These are phyloP conservation scores for Polietes domitor DNA, from an alignment of 2,888 invertebrate genomes.

Conservation along the genomic window DNA sequence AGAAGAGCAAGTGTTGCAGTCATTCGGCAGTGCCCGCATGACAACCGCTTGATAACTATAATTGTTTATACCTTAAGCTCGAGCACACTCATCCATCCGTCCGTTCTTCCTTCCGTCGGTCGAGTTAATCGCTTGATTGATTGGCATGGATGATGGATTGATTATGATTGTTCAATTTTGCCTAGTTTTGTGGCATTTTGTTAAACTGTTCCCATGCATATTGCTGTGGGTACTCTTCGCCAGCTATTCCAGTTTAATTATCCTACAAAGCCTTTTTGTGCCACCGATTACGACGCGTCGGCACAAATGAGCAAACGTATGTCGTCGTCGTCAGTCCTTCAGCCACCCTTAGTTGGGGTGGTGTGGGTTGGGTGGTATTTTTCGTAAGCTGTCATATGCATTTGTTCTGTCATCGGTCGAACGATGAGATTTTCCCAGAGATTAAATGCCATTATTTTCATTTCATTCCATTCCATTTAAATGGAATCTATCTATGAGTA, in stretches of 20 bases:
- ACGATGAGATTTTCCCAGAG: slow-evolving; percentile 59
- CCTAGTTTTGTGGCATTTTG: background rate
- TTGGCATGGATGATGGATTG: slow-evolving; percentile 57
- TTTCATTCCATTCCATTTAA: background rate
- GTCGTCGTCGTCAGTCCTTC: background rate
- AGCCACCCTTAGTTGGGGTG: background rate
- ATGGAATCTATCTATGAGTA: background rate
- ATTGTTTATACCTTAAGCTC: background rate
- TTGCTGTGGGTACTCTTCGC: background rate
- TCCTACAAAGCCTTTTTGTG: background rate
- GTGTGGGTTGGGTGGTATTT: background rate
- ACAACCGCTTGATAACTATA: background rate
- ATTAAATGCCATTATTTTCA: slow-evolving; percentile 35
- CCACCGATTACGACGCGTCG: background rate
- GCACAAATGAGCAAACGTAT: background rate
- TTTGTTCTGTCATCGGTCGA: slow-evolving; percentile 46
- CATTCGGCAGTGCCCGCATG: background rate
- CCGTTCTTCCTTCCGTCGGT: background rate
- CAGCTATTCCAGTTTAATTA: slow-evolving; percentile 34
- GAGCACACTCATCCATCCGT: background rate
- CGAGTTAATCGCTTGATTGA: slow-evolving; percentile 46
- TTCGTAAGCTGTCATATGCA: slow-evolving; percentile 55
- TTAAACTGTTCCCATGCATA: slow-evolving; percentile 1
- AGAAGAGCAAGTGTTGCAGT: slow-evolving; percentile 41
- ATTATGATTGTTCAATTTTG: slow-evolving; percentile 35